phyloP scores from a whole-genome alignment of 2,797 vertebrate genomes.

The Pygocentrus nattereri region DNA sequence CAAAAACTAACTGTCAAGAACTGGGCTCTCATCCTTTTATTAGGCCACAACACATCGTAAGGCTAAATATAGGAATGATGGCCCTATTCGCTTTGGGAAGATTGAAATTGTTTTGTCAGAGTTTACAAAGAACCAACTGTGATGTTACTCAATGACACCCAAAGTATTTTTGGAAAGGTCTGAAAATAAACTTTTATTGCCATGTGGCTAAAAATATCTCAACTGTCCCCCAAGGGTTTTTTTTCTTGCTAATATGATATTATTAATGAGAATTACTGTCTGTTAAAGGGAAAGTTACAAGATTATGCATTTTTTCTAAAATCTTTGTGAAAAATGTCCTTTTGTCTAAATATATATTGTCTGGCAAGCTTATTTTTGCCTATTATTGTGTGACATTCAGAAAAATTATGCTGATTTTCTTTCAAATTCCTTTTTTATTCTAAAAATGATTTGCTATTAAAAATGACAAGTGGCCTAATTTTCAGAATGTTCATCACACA shows the following conservation, averaged over 20 bases:
- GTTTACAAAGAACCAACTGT: constrained; percentile 58
- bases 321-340: no score
- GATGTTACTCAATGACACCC: constrained; percentile 50
- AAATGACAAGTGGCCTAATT: no score
- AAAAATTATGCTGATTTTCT: no score
- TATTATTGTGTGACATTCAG: no score
- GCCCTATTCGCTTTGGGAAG: constrained; percentile 51
- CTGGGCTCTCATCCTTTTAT: constrained; percentile 53
- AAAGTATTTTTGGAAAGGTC: constrained; percentile 55
- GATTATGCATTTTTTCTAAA: no score
- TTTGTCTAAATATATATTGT: no score
- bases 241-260: neutral
- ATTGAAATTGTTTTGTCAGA: constrained; percentile 50
- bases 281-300: neutral
- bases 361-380: no score
- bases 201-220: constrained; percentile 40
- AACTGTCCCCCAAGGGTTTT: neutral
- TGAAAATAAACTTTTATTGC: constrained; percentile 53
- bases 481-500: neutral
- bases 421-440: no score
- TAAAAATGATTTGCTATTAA: no score
- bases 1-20: constrained; percentile 67
- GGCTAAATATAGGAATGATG: constrained; percentile 62
- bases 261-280: neutral
- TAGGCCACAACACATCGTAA: constrained; percentile 56